Percentiles rank a stretch among this genome's conserved stretches.
These are phyloP conservation scores for Papilio elwesi DNA, from an alignment of 2,888 invertebrate genomes.

Conservation along the genomic window DNA sequence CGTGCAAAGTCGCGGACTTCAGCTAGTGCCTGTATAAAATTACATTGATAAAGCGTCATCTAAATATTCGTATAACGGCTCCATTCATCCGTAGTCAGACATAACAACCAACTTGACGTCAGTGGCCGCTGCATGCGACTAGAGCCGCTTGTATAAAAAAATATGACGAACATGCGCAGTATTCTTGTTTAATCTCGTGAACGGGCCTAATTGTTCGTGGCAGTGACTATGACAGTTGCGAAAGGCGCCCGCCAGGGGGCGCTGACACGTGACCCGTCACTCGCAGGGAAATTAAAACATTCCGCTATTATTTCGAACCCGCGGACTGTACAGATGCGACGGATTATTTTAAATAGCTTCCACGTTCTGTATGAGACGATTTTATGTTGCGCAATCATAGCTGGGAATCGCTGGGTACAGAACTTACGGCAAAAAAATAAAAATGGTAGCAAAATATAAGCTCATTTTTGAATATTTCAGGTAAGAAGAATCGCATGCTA, in stretches of 20 bases:
- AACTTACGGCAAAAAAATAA: constrained; percentile 28
- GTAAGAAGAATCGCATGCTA: too few relatives aligned
- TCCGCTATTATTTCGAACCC: constrained; percentile 78
- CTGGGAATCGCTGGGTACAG: neutral
- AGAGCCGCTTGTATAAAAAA: constrained; percentile 57
- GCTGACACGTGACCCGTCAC: constrained; percentile 83
- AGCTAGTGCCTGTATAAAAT: neutral
- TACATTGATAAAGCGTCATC: neutral
- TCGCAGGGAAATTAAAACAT: constrained; percentile 84
- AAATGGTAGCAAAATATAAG: constrained; percentile 32
- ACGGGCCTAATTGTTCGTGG: constrained; percentile 79
- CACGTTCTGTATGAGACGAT: constrained; percentile 11
- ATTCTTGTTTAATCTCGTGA: constrained; percentile 80
- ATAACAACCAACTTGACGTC: constrained; percentile 56
- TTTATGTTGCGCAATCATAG: neutral
- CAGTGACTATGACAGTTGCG: constrained; percentile 78
- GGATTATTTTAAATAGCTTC: constrained; percentile 41
- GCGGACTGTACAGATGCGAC: constrained; percentile 47
- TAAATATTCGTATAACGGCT: constrained; percentile 50
- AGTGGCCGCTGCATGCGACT: constrained; percentile 55
- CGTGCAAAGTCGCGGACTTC: too few relatives aligned
- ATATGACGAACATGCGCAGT: constrained; percentile 59
- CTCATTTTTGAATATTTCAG: neutral
- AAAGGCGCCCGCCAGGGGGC: constrained; percentile 47
- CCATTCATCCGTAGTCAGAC: constrained; percentile 54